Base-by-base conservation (phyloP, 92 coral and sea anemone species). In the Diadumene lineata region DNA sequence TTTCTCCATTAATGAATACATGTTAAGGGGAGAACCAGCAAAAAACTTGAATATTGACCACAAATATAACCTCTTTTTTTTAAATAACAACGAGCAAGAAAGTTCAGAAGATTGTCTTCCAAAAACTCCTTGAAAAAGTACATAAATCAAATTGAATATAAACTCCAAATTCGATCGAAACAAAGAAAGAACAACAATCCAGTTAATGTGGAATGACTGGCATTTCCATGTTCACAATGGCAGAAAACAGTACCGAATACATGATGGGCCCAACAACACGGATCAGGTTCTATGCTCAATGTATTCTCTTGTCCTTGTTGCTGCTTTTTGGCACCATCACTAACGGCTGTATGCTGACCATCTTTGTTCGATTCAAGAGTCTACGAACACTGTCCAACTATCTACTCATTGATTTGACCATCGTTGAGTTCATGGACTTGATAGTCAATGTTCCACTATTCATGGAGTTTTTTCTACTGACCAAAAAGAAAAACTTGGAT, bases 361-460 rank as follows among this genome's bases (percentile, higher is more conserved):
- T 76, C 1, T 76, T 76, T 32, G 53, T 38, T 28, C 81, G 81
- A 7, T 76, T 76, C 81, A 76, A 76, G 43, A 48, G 64, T 43
- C 64, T 76, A 1, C 65, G 81, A 64, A 50, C 44, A 16, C 28
- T 76, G 7, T 30, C 73, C 0, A 63, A 64, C 61, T 64, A 51
- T 17, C 53, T 76, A 34, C 50, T 76, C 50, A 63, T 76, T 19
- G 81, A 76, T 46, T 38, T 76, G 53, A 64, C 81, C 48, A 51
- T 76, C 4, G 81, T 76, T 17, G 81, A 76, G 51, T 50, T 76
- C 13, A 19, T 29, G 18, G 81, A 76, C 65, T 7, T 66, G 22
- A 1, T 66, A 55, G 73, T 76, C 31, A 76, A 76, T 44, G 55
- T 76, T 1, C 81, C 81, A 26, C 22, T 76, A 16, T 76, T 76